phyloP scores from a whole-genome alignment of 2,888 invertebrate genomes.

The Colostygia pectinataria region DNA sequence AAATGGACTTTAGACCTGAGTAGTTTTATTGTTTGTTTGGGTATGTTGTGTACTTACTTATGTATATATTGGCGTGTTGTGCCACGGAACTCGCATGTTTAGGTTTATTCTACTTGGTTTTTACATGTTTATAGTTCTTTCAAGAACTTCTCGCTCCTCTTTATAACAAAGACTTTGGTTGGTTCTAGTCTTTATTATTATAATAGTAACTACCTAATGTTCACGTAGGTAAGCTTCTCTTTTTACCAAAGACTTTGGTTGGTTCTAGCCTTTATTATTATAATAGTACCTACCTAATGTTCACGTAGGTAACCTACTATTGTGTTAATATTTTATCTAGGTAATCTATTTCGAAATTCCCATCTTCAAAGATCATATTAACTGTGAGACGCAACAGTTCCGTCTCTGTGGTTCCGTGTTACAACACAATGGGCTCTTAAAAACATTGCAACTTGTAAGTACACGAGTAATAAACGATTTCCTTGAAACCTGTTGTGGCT shows the following conservation, averaged over 20 bases:
- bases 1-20: slow-evolving; percentile 16
- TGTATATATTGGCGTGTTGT: slow-evolving; percentile 20
- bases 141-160: too few relatives aligned
- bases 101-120: neutral
- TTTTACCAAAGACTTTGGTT: too few relatives aligned
- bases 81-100: slow-evolving; percentile 10
- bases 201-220: too few relatives aligned
- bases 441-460: slow-evolving; percentile 39
- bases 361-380: slow-evolving; percentile 19
- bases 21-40: slow-evolving; percentile 7
- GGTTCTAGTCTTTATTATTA: too few relatives aligned
- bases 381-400: slow-evolving; percentile 11
- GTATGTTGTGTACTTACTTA: too few relatives aligned
- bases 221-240: too few relatives aligned
- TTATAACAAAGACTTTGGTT: too few relatives aligned
- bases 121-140: too few relatives aligned
- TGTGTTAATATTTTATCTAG: too few relatives aligned
- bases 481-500: slow-evolving; percentile 52
- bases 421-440: slow-evolving; percentile 49
- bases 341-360: slow-evolving; percentile 6
- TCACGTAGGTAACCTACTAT: too few relatives aligned
- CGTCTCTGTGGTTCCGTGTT: slow-evolving; percentile 21
- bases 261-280: neutral
- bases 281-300: too few relatives aligned
- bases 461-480: slow-evolving; percentile 42